Percentiles rank a stretch among this genome's conserved stretches.
Conservation (phyloP, 1,140 invertebrate genomes). For the Heliothis virescens region DNA sequence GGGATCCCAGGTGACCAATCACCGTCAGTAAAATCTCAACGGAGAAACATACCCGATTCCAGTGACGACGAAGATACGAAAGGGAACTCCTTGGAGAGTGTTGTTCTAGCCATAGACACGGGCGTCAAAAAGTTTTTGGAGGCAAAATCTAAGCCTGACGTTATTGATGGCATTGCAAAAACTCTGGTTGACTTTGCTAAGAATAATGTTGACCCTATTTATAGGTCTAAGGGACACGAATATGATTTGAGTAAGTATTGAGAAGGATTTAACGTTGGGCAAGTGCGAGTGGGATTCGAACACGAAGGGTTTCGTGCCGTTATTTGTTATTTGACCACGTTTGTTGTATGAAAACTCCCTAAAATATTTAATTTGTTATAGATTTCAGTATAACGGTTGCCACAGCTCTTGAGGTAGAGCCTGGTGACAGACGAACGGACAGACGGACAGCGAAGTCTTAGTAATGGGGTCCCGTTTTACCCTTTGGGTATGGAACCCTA, state of each 20-base stretch:
- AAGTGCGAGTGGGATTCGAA: too few species aligned
- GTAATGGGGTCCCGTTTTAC: too few species aligned
- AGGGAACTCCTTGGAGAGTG: background rate
- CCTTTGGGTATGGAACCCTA: too few species aligned
- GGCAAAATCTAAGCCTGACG: background rate
- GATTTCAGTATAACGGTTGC: too few species aligned
- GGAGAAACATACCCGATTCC: background rate
- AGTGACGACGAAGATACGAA: background rate
- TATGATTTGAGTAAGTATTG: conserved; percentile 30
- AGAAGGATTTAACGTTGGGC: too few species aligned
- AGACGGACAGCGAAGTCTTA: too few species aligned
- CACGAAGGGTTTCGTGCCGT: too few species aligned
- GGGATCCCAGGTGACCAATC: background rate
- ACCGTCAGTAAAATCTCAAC: background rate
- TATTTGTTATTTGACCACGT: too few species aligned
- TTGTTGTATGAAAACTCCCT: too few species aligned
- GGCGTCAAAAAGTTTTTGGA: background rate
- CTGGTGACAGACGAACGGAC: too few species aligned
- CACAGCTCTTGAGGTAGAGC: too few species aligned
- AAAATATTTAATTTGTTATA: too few species aligned
- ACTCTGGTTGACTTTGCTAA: background rate
- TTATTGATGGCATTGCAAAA: conserved; percentile 6
- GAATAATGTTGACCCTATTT: background rate
- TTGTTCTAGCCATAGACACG: conserved; percentile 13
- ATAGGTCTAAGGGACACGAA: background rate